These are phyloP conservation scores for Thelaira solivaga DNA, from an alignment of 2,888 invertebrate species.

Conservation along the genomic window DNA sequence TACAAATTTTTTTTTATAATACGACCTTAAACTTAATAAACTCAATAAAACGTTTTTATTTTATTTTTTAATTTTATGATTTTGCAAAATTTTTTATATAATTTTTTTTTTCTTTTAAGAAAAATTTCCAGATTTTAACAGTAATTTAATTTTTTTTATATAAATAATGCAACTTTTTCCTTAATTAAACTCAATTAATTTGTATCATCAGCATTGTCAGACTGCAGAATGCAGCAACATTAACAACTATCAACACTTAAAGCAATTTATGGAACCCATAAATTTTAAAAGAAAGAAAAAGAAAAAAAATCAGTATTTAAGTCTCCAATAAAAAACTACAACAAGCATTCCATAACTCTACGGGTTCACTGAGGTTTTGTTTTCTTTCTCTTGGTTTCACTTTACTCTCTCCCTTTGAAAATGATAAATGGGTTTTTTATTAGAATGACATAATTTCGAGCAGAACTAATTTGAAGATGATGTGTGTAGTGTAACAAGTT, in stretches of 20 bases:
- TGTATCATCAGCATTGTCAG: not conserved
- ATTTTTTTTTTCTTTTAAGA: no score
- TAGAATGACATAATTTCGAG: slow-evolving; percentile 57
- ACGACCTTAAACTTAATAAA: no score
- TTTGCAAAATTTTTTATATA: no score
- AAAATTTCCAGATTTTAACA: not conserved
- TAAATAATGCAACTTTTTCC: not conserved
- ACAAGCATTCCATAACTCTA: slow-evolving; percentile 30
- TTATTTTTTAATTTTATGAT: no score
- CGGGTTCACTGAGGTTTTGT: not conserved
- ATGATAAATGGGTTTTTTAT: slow-evolving; percentile 55
- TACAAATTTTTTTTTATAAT: no score
- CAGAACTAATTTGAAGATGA: slow-evolving; percentile 16
- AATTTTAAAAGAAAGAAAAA: no score
- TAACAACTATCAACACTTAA: not conserved
- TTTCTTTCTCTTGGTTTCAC: not conserved
- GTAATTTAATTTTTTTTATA: not conserved
- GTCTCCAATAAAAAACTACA: slow-evolving; percentile 12
- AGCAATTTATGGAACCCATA: not conserved
- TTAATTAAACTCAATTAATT: slow-evolving; percentile 34
- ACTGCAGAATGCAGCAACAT: not conserved
- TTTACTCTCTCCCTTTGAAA: not conserved
- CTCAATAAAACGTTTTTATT: no score
- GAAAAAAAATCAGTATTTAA: not conserved
- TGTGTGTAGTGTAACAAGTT: not conserved